Percentiles rank a stretch among this genome's conserved stretches.
Evolutionary conservation across 2,888 invertebrate genomes (phyloP).

Genomic region (Agriopis marginaria): DNA sequence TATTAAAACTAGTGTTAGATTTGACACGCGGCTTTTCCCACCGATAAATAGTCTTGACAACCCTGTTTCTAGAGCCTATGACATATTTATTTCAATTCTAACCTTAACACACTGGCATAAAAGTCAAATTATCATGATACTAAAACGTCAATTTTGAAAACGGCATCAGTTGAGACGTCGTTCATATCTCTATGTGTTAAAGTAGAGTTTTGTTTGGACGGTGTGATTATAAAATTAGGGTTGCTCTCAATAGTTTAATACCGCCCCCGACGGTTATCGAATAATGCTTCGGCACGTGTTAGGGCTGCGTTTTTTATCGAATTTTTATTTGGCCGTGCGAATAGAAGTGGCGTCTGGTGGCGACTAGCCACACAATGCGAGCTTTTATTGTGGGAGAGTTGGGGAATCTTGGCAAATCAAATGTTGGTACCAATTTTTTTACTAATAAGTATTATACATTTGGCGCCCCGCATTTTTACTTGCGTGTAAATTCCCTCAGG

Average conservation of each 20-base stretch:
- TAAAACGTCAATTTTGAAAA: not conserved
- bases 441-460: no score
- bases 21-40: slow-evolving; percentile 85
- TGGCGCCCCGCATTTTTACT: no score
- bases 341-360: slow-evolving; percentile 79
- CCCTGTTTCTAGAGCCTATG: slow-evolving; percentile 59
- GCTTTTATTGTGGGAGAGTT: slow-evolving; percentile 49
- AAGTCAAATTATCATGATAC: slow-evolving; percentile 37
- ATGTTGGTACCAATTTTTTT: not conserved
- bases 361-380: slow-evolving; percentile 67
- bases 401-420: slow-evolving; percentile 41
- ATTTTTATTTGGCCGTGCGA: slow-evolving; percentile 80
- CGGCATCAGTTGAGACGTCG: slow-evolving; percentile 41
- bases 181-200: slow-evolving; percentile 28
- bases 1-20: slow-evolving; percentile 86
- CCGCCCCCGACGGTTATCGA: slow-evolving; percentile 85
- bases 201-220: slow-evolving; percentile 48
- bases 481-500: no score
- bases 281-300: slow-evolving; percentile 82
- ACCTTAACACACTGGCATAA: slow-evolving; percentile 32
- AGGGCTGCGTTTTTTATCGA: slow-evolving; percentile 78
- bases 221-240: slow-evolving; percentile 69
- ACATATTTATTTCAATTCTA: slow-evolving; percentile 43
- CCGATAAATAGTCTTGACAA: slow-evolving; percentile 83
- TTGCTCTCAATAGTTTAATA: slow-evolving; percentile 76